A percentile compares a stretch with the other conserved stretches of the same genome.
Conservation (phyloP, 2,797 vertebrate genomes). For the Chiloscyllium punctatum region DNA sequence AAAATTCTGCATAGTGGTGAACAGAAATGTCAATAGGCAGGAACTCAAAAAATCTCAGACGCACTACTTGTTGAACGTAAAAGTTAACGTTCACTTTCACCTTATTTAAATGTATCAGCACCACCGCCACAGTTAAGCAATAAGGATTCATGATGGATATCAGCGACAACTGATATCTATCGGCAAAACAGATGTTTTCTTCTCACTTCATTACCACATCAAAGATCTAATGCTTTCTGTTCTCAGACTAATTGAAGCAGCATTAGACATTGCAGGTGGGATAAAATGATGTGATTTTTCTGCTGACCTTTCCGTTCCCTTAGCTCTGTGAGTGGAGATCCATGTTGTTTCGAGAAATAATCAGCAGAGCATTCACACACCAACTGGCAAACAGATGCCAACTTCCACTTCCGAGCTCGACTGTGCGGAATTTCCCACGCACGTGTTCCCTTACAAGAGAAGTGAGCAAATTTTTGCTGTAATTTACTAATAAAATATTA, state of each 20-base stretch:
- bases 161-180: background rate
- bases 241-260: conserved; percentile 5
- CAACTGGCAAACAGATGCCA: background rate
- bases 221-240: background rate
- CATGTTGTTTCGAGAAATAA: background rate
- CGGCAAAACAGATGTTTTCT: conserved; percentile 41
- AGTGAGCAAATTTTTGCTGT: background rate
- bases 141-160: background rate
- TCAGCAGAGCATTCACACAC: background rate
- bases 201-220: conserved; percentile 40
- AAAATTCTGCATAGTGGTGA: background rate
- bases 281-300: background rate
- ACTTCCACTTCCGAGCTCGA: background rate
- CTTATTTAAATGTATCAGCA: background rate
- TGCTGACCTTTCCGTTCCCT: background rate
- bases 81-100: background rate
- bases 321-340: background rate
- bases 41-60: background rate
- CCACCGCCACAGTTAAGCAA: background rate
- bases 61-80: background rate
- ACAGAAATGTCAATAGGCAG: background rate
- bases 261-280: background rate
- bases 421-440: too few species aligned
- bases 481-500: background rate
- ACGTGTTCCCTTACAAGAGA: background rate